Conservation (phyloP, 2,888 invertebrate genomes). For the Cosmia trapezina region DNA sequence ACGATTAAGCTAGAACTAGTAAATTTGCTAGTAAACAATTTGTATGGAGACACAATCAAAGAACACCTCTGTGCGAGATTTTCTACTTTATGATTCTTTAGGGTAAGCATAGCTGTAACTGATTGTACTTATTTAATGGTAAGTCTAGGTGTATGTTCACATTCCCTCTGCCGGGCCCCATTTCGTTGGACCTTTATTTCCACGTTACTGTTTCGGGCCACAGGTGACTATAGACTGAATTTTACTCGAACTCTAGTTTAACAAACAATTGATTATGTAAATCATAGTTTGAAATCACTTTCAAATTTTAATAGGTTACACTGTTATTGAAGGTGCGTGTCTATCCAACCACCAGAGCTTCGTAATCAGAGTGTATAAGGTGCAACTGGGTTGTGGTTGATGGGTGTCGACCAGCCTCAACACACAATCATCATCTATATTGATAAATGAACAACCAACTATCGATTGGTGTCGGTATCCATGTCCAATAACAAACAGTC, state of each 20-base stretch:
- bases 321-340: background rate
- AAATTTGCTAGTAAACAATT: no score
- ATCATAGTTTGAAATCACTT: constrained; percentile 19
- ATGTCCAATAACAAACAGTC: background rate
- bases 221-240: constrained; percentile 64
- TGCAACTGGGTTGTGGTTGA: background rate
- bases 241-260: constrained; percentile 56
- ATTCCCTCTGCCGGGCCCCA: constrained; percentile 59
- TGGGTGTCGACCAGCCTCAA: background rate
- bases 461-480: background rate
- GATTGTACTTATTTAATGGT: constrained; percentile 60
- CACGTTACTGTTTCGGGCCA: constrained; percentile 42
- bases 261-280: constrained; percentile 46
- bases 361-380: background rate
- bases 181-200: constrained; percentile 37
- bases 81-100: constrained; percentile 60
- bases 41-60: constrained; percentile 40
- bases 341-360: background rate
- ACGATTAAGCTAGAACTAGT: constrained; percentile 59
- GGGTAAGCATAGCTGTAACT: constrained; percentile 61
- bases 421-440: background rate
- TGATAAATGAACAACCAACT: background rate
- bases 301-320: background rate
- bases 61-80: constrained; percentile 42
- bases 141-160: constrained; percentile 58